Conservation (phyloP, 2,888 invertebrate genomes). For the Gastrophysa polygoni region DNA sequence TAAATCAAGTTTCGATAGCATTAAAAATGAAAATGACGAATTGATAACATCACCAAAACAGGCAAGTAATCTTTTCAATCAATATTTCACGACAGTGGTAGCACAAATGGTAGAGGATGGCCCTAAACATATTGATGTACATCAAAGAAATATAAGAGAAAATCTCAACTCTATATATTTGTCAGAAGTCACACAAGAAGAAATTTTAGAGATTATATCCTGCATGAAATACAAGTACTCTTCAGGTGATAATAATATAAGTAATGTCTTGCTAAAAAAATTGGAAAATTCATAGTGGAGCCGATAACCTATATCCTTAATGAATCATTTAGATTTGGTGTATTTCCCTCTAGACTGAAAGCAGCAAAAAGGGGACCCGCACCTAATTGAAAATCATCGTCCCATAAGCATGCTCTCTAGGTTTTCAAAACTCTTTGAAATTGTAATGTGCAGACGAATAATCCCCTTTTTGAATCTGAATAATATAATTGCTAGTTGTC, state of each 20-base stretch:
- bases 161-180: background rate
- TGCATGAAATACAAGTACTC: background rate
- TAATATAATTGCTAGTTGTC: background rate
- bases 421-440: background rate
- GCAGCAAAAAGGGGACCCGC: background rate
- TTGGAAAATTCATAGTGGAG: background rate
- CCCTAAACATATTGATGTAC: background rate
- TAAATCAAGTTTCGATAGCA: background rate
- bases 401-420: background rate
- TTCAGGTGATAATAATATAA: background rate
- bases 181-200: background rate
- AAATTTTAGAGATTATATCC: background rate
- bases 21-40: background rate
- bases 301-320: background rate
- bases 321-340: background rate
- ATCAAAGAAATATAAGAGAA: background rate
- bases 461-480: background rate
- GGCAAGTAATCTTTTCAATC: background rate
- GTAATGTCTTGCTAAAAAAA: background rate
- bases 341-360: background rate
- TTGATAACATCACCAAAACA: background rate
- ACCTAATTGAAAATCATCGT: background rate
- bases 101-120: background rate
- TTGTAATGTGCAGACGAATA: background rate
- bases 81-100: background rate